Evolutionary conservation across 2,797 vertebrate species (phyloP).

Genomic region (Siniperca scherzeri): DNA sequence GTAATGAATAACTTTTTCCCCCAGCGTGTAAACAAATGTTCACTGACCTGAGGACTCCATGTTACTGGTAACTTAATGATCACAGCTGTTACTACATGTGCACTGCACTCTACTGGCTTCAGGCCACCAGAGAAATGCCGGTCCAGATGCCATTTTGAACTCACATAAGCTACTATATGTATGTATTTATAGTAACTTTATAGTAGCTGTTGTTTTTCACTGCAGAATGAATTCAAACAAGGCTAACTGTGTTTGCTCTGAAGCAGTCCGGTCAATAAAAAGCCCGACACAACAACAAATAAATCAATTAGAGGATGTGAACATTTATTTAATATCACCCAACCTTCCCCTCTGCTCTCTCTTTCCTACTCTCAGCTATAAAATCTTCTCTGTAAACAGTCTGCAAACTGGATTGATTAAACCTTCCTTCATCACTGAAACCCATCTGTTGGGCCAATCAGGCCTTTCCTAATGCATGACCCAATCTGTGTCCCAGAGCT

Average conservation of each 20-base stretch:
- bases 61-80: constrained; percentile 53
- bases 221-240: constrained; percentile 41
- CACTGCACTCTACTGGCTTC: constrained; percentile 39
- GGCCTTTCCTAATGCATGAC: constrained; percentile 53
- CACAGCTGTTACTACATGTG: constrained; percentile 60
- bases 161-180: constrained; percentile 13
- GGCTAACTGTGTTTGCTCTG: constrained; percentile 49
- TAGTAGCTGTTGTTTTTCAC: constrained; percentile 38
- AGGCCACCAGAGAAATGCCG: constrained; percentile 38
- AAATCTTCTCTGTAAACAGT: constrained; percentile 49
- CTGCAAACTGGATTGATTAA: constrained; percentile 69
- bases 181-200: constrained; percentile 19
- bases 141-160: constrained; percentile 41
- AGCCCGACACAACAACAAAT: constrained; percentile 64
- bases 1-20: constrained; percentile 10
- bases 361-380: constrained; percentile 25
- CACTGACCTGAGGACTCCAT: constrained; percentile 45
- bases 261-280: constrained; percentile 60
- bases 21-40: constrained; percentile 39
- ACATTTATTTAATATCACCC: constrained; percentile 68
- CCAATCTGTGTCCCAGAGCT: constrained; percentile 58
- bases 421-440: constrained; percentile 57
- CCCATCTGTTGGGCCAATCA: constrained; percentile 69
- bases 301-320: constrained; percentile 71
- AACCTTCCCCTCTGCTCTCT: constrained; percentile 22